A percentile compares a stretch with the other conserved stretches of the same genome.
phyloP scores from a whole-genome alignment of 2,797 vertebrate genomes.

The Sebastiscus albofasciatus region DNA sequence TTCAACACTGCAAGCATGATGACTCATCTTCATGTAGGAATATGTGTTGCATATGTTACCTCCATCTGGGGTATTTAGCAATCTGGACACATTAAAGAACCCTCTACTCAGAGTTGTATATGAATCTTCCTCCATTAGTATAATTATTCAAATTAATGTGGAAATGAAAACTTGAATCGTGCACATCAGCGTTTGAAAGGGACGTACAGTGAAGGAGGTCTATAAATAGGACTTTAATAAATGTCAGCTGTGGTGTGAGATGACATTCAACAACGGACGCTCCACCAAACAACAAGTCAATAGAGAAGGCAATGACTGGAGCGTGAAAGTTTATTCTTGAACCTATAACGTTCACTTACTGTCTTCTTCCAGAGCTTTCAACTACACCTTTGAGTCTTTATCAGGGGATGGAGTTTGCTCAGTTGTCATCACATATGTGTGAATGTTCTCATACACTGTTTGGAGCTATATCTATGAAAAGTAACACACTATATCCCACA shows the following conservation, averaged over 20 bases:
- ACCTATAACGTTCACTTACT: background rate
- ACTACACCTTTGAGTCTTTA: background rate
- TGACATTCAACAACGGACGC: background rate
- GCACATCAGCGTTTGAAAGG: background rate
- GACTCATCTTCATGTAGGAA: constrained; percentile 29
- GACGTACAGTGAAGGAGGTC: background rate
- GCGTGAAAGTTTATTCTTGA: background rate
- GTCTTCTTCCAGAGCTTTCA: background rate
- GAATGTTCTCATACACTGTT: too few species aligned
- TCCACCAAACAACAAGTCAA: background rate
- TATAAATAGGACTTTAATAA: constrained; percentile 11
- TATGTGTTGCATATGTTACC: constrained; percentile 45
- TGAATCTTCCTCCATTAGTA: background rate
- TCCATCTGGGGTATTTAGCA: constrained; percentile 42
- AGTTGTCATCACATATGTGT: background rate
- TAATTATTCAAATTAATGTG: constrained; percentile 2
- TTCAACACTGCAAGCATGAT: constrained; percentile 21
- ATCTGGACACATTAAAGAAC: constrained; percentile 24
- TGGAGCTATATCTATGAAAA: too few species aligned
- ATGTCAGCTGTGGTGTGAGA: constrained; percentile 1
- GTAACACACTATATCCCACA: too few species aligned
- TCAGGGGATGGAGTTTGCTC: background rate
- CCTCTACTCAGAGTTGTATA: background rate
- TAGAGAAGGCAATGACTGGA: background rate
- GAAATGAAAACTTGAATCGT: background rate